Conservation (phyloP, 2,113 vertebrate genomes). For the Scopus umbretta region DNA sequence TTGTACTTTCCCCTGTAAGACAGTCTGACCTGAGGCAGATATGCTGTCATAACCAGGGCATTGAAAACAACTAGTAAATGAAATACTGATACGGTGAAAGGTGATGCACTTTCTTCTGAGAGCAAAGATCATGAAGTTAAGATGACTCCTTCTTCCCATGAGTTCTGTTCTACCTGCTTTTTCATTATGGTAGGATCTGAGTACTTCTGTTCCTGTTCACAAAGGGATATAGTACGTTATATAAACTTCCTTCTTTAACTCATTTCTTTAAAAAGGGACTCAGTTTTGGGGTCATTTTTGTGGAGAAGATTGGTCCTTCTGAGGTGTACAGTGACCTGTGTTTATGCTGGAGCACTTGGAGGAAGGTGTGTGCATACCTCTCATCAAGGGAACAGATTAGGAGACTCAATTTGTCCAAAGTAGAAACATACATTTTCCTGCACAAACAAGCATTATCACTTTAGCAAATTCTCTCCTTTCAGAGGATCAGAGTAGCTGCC, state of each 20-base stretch:
- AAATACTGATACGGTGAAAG: background rate
- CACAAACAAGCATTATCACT: background rate
- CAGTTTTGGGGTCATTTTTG: rapidly evolving
- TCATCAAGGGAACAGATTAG: background rate
- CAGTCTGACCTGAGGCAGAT: background rate
- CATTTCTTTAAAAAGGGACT: background rate
- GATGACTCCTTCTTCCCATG: background rate
- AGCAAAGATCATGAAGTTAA: background rate
- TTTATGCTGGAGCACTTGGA: background rate
- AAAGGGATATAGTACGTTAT: background rate
- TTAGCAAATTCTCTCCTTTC: background rate
- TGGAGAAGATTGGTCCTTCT: background rate
- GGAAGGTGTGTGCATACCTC: background rate
- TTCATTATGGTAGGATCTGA: background rate
- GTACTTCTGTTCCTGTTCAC: background rate
- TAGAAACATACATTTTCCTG: background rate
- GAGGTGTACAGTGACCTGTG: background rate
- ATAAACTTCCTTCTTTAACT: background rate
- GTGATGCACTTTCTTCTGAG: background rate
- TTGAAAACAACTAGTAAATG: background rate
- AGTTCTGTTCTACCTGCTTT: background rate
- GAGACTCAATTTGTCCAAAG: background rate
- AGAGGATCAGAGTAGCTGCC: background rate
- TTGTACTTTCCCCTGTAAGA: background rate
- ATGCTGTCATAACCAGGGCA: background rate